A percentile compares a stretch with the other conserved stretches of the same genome.
Evolutionary conservation across 2,888 invertebrate species (phyloP).

Genomic region (Phortica magna): DNA sequence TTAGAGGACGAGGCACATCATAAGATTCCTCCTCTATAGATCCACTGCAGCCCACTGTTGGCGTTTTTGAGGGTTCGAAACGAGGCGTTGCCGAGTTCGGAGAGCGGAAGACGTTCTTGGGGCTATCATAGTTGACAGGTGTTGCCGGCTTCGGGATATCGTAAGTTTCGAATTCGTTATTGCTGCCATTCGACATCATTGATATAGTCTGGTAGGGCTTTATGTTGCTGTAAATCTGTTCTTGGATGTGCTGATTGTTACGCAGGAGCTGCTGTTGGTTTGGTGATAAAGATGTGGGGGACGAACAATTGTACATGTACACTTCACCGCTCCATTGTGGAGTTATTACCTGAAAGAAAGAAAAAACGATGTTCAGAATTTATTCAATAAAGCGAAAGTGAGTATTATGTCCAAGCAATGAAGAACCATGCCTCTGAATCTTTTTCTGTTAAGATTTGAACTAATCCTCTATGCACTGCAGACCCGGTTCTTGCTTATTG

Average conservation of each 20-base stretch:
- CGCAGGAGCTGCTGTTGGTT: constrained; percentile 39
- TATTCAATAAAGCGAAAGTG: not conserved
- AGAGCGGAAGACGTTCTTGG: constrained; percentile 77
- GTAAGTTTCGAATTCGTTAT: constrained; percentile 75
- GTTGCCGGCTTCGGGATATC: constrained; percentile 83
- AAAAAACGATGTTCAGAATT: not conserved
- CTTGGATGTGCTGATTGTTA: constrained; percentile 45
- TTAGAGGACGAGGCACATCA: constrained; percentile 82
- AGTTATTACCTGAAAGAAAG: constrained; percentile 81
- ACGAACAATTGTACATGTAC: constrained; percentile 84
- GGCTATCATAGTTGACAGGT: constrained; percentile 80
- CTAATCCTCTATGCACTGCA: not conserved
- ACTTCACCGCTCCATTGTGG: constrained; percentile 87
- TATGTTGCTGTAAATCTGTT: constrained; percentile 70
- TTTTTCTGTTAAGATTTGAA: not conserved
- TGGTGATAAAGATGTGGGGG: constrained; percentile 50
- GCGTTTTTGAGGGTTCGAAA: constrained; percentile 73
- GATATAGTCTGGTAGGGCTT: constrained; percentile 74
- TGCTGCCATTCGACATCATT: constrained; percentile 62
- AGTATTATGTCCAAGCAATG: not conserved
- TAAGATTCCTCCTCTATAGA: constrained; percentile 80
- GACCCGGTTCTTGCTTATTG: not conserved
- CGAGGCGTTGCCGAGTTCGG: constrained; percentile 58
- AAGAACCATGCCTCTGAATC: not conserved
- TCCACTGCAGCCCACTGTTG: constrained; percentile 74